Evolutionary conservation across 1,140 invertebrate genomes (phyloP).

Genomic region (Trichonephila clavipes): DNA sequence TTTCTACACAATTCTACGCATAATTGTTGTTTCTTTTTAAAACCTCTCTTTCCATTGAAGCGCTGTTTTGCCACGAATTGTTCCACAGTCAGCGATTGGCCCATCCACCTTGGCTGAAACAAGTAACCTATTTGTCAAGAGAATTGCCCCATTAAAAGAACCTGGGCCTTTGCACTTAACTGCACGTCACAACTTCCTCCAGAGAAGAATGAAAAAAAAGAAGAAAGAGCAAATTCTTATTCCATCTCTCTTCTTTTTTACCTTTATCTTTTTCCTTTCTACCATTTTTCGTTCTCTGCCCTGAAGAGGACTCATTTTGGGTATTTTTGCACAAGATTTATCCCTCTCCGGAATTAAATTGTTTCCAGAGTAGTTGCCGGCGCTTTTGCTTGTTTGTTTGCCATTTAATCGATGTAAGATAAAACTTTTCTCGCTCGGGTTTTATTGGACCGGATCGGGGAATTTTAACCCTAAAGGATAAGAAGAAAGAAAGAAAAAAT

Average conservation of each 20-base stretch:
- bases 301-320: conserved; percentile 59
- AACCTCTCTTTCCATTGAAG: not conserved
- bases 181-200: conserved; percentile 2
- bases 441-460: conserved; percentile 9
- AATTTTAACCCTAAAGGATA: not conserved
- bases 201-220: conserved; percentile 6
- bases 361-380: not conserved
- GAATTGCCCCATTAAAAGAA: conserved; percentile 60
- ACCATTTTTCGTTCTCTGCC: not conserved
- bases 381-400: conserved; percentile 12
- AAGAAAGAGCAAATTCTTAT: conserved; percentile 26
- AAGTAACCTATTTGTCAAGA: conserved; percentile 64
- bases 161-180: not conserved
- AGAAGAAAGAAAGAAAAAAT: not conserved
- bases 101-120: not conserved
- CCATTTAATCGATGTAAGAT: conserved; percentile 41
- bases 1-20: conserved; percentile 5
- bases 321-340: conserved; percentile 60
- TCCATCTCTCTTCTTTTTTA: not conserved
- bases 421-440: conserved; percentile 37
- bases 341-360: conserved; percentile 53
- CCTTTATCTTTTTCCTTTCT: not conserved
- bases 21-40: not conserved
- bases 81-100: conserved; percentile 17
- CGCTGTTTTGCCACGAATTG: conserved; percentile 28